Evolutionary conservation across 1,140 invertebrate genomes (phyloP), one percentile per base, ranked within the genome.

Genomic region (Ceratoteleas bidentatus): DNA sequence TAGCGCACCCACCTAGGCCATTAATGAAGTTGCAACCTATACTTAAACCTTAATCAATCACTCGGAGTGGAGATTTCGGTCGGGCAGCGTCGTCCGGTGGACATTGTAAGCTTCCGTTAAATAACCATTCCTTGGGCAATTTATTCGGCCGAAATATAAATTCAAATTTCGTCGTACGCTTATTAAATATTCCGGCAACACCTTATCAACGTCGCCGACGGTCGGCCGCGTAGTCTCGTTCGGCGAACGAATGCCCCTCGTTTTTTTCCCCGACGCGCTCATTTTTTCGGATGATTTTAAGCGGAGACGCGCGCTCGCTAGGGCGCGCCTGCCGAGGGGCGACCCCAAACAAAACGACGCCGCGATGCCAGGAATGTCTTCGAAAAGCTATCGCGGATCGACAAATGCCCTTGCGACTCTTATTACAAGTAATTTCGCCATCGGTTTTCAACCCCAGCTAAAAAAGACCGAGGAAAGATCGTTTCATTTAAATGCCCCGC

Each of bases 401-500:
- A 79, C 80, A 70, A 75, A 81, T 78, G 81, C 70, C 72, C 60
- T 40, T 70, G 79, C 78, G 75, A 81, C 76, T 84, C 83, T 87
- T 87, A 86, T 85, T 85, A 86, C 85, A 84, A 85, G 83, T 85
- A 80, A 85, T 85, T 86, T 84, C 72, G 74, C 72, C 58, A 74
- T 64, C 58, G 81, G 78, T 84, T 81, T 61, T 24, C 47, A 49
- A 83, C 78, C 77, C 61, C 66, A 83, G 60, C 82, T 75, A 80
- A 83, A 83, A 83, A 80, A 70, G 61, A 68, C 56, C 54, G 81
- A 38, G 78, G 69, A 80, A 83, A 73, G 70, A 86, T 84, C 83
- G 85, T 80, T 84, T 87, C 85, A 85, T 86, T 87, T 86, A 85
- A 88, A 87, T 86, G 78, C 84, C 85, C 70, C 52, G 82, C 79